Evolutionary conservation across 2,113 vertebrate species (phyloP), one percentile per base, ranked within the genome.

Genomic region (Oxyruncus cristatus): DNA sequence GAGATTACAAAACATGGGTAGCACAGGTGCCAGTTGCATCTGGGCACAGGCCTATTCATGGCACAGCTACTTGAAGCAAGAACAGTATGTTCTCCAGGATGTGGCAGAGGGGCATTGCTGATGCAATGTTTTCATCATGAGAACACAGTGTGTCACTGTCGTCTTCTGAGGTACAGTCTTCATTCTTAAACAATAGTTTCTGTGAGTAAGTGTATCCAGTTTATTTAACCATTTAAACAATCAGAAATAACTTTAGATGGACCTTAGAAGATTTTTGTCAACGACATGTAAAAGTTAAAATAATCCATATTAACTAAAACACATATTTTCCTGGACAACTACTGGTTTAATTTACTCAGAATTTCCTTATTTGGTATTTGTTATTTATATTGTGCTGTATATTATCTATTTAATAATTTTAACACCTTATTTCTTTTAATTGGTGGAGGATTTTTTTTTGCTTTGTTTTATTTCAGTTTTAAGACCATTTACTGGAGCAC

Each of bases 11-110:
- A 85, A 75, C 65, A 19, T 22, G 80, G 56, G 77, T 10, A 72
- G 56, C 74, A 71, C 74, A 85, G 89, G 73, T 97, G 86, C 77
- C 89, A 78, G 52, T 72, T 94, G 56, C 70, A 65, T 49, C 86
- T 87, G 84, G 77, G 56, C 53, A 70, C 21, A 42, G 55, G 20
- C 88, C 41, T 70, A 17, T 80, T 93, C 62, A 35, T 53, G 85
- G 88, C 84, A 87, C 61, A 78, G 70, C 61, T 49, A 75, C 77
- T 61, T 18, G 35, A 81, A 90, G 46, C 55, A 21, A 75, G 84
- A 41, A 89, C 84, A 73, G 32, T 1, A 0, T 62, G 84, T 95
- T 78, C 94, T 58, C 28, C 16, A 49, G 84, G 30, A 32, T 30
- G 78, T 8, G 12, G 55, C 72, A 92, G 50, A 30, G 53, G 73